Evolutionary conservation across 2,888 invertebrate genomes (phyloP).

Genomic region (Callyntrura sp.): DNA sequence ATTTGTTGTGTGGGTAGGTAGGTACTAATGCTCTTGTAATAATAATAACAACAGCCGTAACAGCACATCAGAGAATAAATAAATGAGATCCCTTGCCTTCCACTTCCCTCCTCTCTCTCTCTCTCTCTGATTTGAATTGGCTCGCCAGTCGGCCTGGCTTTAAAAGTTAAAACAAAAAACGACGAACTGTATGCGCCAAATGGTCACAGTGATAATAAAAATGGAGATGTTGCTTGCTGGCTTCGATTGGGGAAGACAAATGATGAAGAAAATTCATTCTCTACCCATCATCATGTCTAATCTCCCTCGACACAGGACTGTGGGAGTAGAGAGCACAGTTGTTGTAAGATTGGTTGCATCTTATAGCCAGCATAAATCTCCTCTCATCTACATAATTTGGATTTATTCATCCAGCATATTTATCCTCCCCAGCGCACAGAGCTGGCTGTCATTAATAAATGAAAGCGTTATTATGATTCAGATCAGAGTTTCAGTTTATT

Average conservation of each 20-base stretch:
- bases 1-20: background rate
- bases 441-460: conserved; percentile 37
- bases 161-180: conserved; percentile 20
- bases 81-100: no score
- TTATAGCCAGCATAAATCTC: no score
- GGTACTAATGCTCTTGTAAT: background rate
- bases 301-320: conserved; percentile 2
- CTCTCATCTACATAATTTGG: no score
- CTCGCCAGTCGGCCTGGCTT: background rate
- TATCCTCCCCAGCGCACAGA: no score
- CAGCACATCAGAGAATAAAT: background rate
- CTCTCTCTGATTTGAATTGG: no score
- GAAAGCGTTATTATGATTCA: conserved; percentile 19
- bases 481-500: background rate
- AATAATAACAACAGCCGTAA: background rate
- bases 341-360: no score
- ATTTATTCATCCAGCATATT: background rate
- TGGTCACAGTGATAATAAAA: conserved; percentile 37
- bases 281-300: conserved; percentile 8
- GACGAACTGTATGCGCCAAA: conserved; percentile 5
- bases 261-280: background rate
- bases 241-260: background rate
- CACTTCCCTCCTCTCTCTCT: no score
- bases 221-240: no score
- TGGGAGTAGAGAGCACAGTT: background rate